These are phyloP conservation scores for Ahaetulla prasina DNA, from an alignment of 2,113 vertebrate genomes.

Conservation along the genomic window DNA sequence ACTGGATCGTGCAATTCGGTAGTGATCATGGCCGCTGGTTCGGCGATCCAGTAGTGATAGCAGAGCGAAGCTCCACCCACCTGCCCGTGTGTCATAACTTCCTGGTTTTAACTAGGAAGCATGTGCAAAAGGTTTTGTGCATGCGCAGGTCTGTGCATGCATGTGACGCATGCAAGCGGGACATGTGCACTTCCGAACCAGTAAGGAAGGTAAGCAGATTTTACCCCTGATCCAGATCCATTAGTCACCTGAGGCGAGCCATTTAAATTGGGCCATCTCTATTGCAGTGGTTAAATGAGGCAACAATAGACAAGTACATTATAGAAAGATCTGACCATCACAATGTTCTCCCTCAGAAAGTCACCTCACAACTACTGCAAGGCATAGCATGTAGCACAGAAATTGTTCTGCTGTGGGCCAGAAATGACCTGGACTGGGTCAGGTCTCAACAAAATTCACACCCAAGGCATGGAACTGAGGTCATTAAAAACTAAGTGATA, in stretches of 20 bases:
- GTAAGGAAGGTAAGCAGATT: no score
- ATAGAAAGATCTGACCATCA: background rate
- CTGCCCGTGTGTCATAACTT: no score
- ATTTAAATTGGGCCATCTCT: background rate
- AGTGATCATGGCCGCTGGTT: no score
- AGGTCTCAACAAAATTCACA: background rate
- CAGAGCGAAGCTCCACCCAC: no score
- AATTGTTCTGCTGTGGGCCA: background rate
- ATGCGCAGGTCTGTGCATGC: no score
- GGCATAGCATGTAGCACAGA: background rate
- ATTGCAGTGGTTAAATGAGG: background rate
- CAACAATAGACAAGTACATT: background rate
- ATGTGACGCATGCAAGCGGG: no score
- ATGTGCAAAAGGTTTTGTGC: no score
- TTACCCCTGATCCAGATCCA: background rate
- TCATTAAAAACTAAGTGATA: background rate
- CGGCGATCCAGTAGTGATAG: no score
- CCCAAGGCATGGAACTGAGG: background rate
- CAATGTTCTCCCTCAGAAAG: background rate
- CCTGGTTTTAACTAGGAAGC: no score
- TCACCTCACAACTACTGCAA: background rate
- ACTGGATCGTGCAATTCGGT: no score
- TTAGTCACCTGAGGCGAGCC: background rate
- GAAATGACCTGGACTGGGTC: background rate
- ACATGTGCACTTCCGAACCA: no score